Base-by-base conservation (phyloP, 2,797 vertebrate genomes). In the Agapornis canus region DNA sequence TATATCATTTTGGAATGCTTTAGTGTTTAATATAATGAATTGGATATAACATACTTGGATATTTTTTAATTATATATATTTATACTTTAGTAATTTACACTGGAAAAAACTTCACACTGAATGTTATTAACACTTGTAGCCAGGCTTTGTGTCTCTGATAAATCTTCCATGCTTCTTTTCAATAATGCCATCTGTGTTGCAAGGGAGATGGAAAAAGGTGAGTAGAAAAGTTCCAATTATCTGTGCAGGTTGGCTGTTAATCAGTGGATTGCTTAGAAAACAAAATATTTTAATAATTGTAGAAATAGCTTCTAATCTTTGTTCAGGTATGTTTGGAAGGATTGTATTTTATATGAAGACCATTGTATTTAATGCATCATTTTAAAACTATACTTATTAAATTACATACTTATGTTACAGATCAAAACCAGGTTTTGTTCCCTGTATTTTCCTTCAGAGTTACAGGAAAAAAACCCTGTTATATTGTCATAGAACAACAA, bases 21-120 rank as follows among this genome's bases (percentile, higher is more conserved):
- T 40, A 12, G 27, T 47, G 13, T 42, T 91, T 64, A 32, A 2
- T 29, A 3, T 45, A 63, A 31, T 2, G 1, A 0, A 0, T 22
- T 78, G 65, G 11, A 17, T 8, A 32, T 70, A 90, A 49, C 0
- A 0, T 60, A 23, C 21, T 42, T 61, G 11, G 22, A 10, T 37
- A 45, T 31, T 26, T 10, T 27, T 4, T 4, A 22, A 25, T 27
- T 56, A 11, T 76, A 23, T 52, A 6, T 21, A 64, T 60, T 87
- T 2, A 16, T 87, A n/a, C 35, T 77, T 93, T 7, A 70, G 22
- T 21, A 48, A 42, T 52, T 57, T 57, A 57, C 32, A 35, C 32
- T 57, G 21, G 35, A 57, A 57, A 56, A 35, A 57, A 48, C 29
- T 89, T 92, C 59, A 26, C 10, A 16, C 5, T 70, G 26, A 39